Base-by-base conservation (phyloP, 2,797 vertebrate species). In the Nannoperca obscura region DNA sequence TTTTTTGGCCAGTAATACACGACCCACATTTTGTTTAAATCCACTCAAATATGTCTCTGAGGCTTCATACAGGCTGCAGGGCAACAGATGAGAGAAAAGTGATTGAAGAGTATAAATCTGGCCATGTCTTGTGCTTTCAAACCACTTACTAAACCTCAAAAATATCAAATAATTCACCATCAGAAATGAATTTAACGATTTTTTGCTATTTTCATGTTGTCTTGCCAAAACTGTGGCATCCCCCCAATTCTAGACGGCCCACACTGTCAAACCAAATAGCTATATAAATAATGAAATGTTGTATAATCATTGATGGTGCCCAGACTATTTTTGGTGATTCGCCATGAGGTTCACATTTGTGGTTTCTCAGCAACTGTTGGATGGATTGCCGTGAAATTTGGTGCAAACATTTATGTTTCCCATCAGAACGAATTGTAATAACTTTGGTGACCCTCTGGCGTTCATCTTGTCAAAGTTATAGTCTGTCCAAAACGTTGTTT, bases 21-120 rank as follows among this genome's bases (percentile, higher is more conserved):
- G 86, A 91, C 90, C 91, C 78, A 91, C 70, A 90, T 90, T 88
- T 84, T 38, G 68, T 80, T 74, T 61, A 87, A 85, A 73, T 84
- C 67, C 58, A 78, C 76, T 82, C 62, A 62, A 59, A 76, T 70
- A 71, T 55, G 58, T 84, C 67, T 87, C 62, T 30, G 30, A 81
- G 79, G 78, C 66, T 70, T 84, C 50, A n/a, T 27, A 15, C 22
- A 20, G 66, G 61, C 74, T 65, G 38, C 67, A 49, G 80, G 74
- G 50, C 59, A 81, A 73, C 42, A 71, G 68, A 86, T 73, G 57
- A 68, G 44, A 66, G 32, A 59, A 57, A 55, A 73, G 49, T 49
- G 50, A 61, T 46, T 38, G 20, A 42, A 73, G 55, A 61, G 53
- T 14, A 38, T 7, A 62, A 46, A 65, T 66, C 34, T 49, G 38